Evolutionary conservation across 2,888 invertebrate genomes (phyloP).

Genomic region (Craniophora ligustri): DNA sequence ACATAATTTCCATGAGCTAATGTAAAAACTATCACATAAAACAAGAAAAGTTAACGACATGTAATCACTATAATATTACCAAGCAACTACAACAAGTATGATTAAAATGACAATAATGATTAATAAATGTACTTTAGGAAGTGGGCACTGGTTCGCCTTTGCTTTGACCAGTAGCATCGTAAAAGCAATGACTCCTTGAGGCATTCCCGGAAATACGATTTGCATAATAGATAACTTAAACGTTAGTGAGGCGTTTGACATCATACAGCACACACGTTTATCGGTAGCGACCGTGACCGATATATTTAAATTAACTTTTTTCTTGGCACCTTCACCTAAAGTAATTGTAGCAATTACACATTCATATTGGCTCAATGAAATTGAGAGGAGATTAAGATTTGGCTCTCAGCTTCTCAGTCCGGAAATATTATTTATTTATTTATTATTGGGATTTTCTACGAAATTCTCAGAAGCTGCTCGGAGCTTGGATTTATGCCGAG

Average conservation of each 20-base stretch:
- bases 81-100: too few species aligned
- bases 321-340: background rate
- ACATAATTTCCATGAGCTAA: slow-evolving; percentile 13
- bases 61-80: slow-evolving; percentile 16
- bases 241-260: slow-evolving; percentile 22
- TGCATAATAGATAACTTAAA: slow-evolving; percentile 35
- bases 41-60: slow-evolving; percentile 2
- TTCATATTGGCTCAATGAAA: too few species aligned
- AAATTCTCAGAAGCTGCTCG: too few species aligned
- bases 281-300: background rate
- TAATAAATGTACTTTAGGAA: slow-evolving; percentile 37
- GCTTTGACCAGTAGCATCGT: slow-evolving; percentile 31
- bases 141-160: slow-evolving; percentile 39
- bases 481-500: too few species aligned
- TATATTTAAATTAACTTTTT: background rate
- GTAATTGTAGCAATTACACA: too few species aligned
- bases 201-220: slow-evolving; percentile 39
- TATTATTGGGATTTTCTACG: too few species aligned
- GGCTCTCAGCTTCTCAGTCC: too few species aligned
- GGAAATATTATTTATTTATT: too few species aligned
- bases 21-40: background rate
- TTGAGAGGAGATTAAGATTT: too few species aligned
- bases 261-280: background rate
- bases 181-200: slow-evolving; percentile 38
- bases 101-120: slow-evolving; percentile 23